Base-by-base conservation (phyloP, 2,888 invertebrate species). In the Phania funesta region DNA sequence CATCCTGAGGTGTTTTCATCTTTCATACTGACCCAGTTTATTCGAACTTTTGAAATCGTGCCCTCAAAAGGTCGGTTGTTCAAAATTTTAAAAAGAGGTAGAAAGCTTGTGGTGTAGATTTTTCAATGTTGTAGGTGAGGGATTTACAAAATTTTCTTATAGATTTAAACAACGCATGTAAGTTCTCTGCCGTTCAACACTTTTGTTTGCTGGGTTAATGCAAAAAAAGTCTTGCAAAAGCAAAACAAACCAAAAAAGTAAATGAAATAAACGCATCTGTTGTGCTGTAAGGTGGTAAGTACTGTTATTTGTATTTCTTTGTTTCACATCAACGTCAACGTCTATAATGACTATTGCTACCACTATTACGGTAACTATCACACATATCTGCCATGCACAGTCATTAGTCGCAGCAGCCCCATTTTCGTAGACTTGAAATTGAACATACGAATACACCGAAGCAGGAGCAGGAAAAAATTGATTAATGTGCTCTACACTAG, bases 401-500 rank as follows among this genome's bases (percentile, higher is more conserved):
- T 64, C 64, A 75, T 64, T 70, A 62, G 48, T 56, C 29, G 46
- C 68, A 64, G 64, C 70, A 80, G 62, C 44, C 67, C 46, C 18
- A n/a, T n/a, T n/a, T n/a, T n/a, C n/a, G n/a, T n/a, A 58, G 41
- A 38, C 2, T 65, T 48, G 65, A n/a, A 32, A 24, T 38, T 24
- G 35, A 32, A 24, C 32, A 18, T 18, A 29, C 20, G 44, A 16
- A 46, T 13, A 50, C 48, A 54, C 24, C 26, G 26, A 67, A 44
- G 29, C 52, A 60, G 16, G 65, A 71, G 77, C 75, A 85, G 84
- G 74, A 85, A 83, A 85, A 81, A 84, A 86, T 86, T 87, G 86
- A 87, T 87, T 86, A 87, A 86, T 87, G 81, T 81, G 85, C 78
- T 85, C 76, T 84, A 84, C 81, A 85, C 78, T 83, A 84, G 85